Percentiles rank a stretch among this genome's conserved stretches.
phyloP scores from a whole-genome alignment of 2,113 vertebrate genomes.

The Dicrurus megarhynchus region DNA sequence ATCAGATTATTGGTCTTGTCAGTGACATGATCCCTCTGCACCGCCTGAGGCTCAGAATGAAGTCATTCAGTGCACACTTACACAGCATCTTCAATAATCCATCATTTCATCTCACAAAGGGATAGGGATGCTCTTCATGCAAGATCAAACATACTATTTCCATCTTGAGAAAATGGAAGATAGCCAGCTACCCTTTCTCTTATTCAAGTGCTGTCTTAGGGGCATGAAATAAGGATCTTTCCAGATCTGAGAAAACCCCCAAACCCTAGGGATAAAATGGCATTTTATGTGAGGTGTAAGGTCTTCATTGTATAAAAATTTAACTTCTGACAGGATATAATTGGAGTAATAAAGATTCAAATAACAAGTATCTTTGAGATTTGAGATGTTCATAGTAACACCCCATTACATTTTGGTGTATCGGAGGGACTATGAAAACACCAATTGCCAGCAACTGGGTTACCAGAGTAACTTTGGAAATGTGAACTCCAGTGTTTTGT shows the following conservation, averaged over 20 bases:
- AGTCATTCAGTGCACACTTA: neutral
- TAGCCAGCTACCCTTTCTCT: neutral
- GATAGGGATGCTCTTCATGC: neutral
- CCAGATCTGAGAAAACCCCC: neutral
- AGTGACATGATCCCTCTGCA: neutral
- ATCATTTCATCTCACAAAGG: neutral
- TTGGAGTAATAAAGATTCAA: neutral
- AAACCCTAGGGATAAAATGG: neutral
- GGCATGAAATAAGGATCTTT: neutral
- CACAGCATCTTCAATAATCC: neutral
- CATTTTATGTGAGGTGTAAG: neutral
- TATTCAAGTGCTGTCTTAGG: neutral
- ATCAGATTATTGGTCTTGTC: neutral
- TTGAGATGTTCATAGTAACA: neutral
- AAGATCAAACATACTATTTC: neutral
- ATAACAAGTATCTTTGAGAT: neutral
- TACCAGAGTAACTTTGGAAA: neutral
- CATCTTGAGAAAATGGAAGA: neutral
- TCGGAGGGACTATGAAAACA: neutral
- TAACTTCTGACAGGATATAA: neutral
- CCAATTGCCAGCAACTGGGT: neutral
- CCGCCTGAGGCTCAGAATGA: neutral
- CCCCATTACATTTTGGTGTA: neutral
- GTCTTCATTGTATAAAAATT: neutral
- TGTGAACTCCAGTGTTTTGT: neutral